These are phyloP conservation scores for Eublepharis macularius DNA, from an alignment of 2,113 vertebrate species.

Conservation along the genomic window DNA sequence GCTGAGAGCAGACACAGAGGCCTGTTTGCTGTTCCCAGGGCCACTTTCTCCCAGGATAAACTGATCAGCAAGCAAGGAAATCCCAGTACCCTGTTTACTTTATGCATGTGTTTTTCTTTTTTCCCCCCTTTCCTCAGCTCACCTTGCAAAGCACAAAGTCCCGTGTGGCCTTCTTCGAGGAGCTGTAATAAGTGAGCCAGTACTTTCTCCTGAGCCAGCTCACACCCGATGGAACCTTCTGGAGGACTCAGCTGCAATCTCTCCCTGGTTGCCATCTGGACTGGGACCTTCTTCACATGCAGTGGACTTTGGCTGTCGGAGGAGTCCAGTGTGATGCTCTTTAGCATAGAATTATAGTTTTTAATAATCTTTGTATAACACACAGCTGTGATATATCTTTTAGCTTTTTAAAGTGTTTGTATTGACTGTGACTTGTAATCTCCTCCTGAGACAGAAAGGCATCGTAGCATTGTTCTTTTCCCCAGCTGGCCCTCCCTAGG, in stretches of 20 bases:
- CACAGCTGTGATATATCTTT: neutral
- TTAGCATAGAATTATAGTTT: neutral
- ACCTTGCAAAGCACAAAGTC: conserved; percentile 95
- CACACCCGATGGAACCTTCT: neutral
- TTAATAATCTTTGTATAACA: neutral
- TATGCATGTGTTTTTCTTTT: neutral
- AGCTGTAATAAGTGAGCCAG: conserved; percentile 76
- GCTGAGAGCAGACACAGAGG: too few species aligned
- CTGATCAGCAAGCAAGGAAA: neutral
- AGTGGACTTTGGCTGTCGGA: conserved; percentile 25
- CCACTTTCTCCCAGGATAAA: neutral
- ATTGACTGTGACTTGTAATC: neutral
- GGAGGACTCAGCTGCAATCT: neutral
- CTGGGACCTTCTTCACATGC: conserved; percentile 6
- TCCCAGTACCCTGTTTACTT: neutral
- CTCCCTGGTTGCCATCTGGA: neutral
- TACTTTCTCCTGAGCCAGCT: neutral
- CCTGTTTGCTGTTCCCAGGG: neutral
- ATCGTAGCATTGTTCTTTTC: neutral
- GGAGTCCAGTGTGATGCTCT: conserved; percentile 20
- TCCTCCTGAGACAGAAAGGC: neutral
- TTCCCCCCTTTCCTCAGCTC: conserved; percentile 80
- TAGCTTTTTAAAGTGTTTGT: neutral
- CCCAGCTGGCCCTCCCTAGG: neutral
- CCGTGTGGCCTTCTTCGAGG: conserved; percentile 95